These are phyloP conservation scores for Solea solea DNA, from an alignment of 2,113 vertebrate genomes.

Conservation along the genomic window DNA sequence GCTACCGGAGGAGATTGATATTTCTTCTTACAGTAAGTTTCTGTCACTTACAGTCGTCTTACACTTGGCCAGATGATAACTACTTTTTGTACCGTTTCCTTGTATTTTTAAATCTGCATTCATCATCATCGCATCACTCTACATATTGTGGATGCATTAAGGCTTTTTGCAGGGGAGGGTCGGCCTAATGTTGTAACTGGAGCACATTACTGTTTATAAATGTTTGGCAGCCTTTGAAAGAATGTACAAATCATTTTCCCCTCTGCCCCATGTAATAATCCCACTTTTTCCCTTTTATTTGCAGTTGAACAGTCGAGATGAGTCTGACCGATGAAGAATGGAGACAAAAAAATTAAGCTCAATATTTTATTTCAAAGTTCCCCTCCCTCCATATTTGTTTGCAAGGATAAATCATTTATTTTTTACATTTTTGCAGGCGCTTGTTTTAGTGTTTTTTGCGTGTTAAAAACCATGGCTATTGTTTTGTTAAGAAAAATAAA, in stretches of 20 bases:
- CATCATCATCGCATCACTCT: too few relatives aligned
- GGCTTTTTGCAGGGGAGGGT: too few relatives aligned
- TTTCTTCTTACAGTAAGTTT: conserved; percentile 89
- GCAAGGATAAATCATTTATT: conserved; percentile 29
- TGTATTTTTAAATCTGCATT: too few relatives aligned
- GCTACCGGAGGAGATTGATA: conserved; percentile 90
- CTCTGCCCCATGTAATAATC: background rate
- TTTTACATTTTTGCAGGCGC: conserved; percentile 45
- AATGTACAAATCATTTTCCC: background rate
- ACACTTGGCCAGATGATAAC: background rate
- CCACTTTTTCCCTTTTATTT: background rate
- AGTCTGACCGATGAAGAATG: conserved; percentile 49
- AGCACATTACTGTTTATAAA: too few relatives aligned
- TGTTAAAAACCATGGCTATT: conserved; percentile 60
- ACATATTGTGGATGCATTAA: too few relatives aligned
- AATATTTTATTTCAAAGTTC: conserved; percentile 59
- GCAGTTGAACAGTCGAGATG: conserved; percentile 86
- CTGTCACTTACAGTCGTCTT: background rate
- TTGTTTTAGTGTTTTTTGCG: conserved; percentile 71
- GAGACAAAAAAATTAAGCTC: conserved; percentile 14
- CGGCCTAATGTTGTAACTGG: too few relatives aligned
- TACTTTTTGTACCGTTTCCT: background rate
- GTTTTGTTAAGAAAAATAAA: conserved; percentile 80
- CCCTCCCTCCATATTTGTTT: conserved; percentile 44
- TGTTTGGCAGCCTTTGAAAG: too few relatives aligned